A percentile compares a stretch with the other conserved stretches of the same genome.
Evolutionary conservation across 2,113 vertebrate species (phyloP).

Genomic region (Hymenochirus boettgeri): DNA sequence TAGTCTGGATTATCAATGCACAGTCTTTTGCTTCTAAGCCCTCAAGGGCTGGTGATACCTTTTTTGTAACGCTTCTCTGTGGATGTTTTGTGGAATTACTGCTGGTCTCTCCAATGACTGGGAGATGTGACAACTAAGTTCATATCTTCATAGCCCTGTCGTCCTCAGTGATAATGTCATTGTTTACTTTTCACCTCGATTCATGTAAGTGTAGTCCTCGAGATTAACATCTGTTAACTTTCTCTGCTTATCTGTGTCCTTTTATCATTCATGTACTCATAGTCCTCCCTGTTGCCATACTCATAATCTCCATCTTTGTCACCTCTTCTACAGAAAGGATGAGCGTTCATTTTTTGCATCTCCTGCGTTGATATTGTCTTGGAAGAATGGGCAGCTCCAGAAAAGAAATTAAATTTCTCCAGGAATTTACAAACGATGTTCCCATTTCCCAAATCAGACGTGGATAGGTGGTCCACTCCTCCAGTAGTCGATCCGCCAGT

Average conservation of each 20-base stretch:
- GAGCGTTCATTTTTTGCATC: conserved; percentile 50
- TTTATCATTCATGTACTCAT: conserved; percentile 63
- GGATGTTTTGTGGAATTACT: conserved; percentile 44
- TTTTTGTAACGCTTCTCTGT: conserved; percentile 51
- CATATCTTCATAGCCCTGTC: conserved; percentile 85
- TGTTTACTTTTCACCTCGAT: conserved; percentile 19
- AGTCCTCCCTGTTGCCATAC: conserved; percentile 52
- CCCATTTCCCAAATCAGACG: too few relatives aligned
- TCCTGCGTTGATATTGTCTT: too few relatives aligned
- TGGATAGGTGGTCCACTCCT: too few relatives aligned
- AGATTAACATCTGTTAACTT: background rate
- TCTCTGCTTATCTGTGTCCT: conserved; percentile 41
- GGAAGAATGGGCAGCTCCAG: too few relatives aligned
- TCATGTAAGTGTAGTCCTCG: conserved; percentile 59
- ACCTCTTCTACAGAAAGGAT: conserved; percentile 33
- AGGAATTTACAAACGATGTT: too few relatives aligned
- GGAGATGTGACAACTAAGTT: conserved; percentile 51
- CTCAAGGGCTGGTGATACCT: conserved; percentile 67
- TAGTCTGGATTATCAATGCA: conserved; percentile 93
- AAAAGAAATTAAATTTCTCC: too few relatives aligned
- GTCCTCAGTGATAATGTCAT: conserved; percentile 47
- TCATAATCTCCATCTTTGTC: conserved; percentile 52
- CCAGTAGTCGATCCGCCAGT: too few relatives aligned
- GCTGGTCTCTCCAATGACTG: conserved; percentile 18
- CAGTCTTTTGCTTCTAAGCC: conserved; percentile 72